Conservation (phyloP, 2,888 invertebrate species). For the Amphipoea lucens region DNA sequence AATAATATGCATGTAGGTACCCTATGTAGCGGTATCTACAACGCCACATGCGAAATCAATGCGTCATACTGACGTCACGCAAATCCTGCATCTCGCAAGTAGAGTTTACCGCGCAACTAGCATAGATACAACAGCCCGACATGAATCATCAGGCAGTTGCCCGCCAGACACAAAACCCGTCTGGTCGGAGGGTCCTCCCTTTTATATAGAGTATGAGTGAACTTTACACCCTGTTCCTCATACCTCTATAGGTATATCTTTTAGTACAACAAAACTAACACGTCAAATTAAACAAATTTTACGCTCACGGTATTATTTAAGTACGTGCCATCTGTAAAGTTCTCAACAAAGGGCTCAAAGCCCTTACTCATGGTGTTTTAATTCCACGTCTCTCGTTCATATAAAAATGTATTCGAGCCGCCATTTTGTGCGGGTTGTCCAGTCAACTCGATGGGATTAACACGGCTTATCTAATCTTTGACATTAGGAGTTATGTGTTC, state of each 20-base stretch:
- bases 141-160: too few relatives aligned
- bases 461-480: constrained; percentile 23
- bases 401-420: constrained; percentile 62
- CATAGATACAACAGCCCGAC: too few relatives aligned
- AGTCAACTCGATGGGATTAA: constrained; percentile 24
- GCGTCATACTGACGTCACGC: too few relatives aligned
- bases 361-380: constrained; percentile 65
- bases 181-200: too few relatives aligned
- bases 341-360: constrained; percentile 23
- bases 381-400: constrained; percentile 59
- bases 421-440: constrained; percentile 53
- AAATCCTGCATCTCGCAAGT: too few relatives aligned
- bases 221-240: too few relatives aligned
- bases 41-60: too few relatives aligned
- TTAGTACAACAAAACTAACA: not conserved
- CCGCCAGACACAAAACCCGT: too few relatives aligned
- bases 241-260: not conserved
- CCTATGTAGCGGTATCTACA: too few relatives aligned
- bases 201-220: too few relatives aligned
- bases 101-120: too few relatives aligned
- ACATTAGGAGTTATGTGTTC: constrained; percentile 25
- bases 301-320: constrained; percentile 19
- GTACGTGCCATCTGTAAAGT: constrained; percentile 26
- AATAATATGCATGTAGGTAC: too few relatives aligned
- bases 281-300: constrained; percentile 7